Evolutionary conservation across 2,113 vertebrate genomes (phyloP).

Genomic region (Bubo blakistoni): DNA sequence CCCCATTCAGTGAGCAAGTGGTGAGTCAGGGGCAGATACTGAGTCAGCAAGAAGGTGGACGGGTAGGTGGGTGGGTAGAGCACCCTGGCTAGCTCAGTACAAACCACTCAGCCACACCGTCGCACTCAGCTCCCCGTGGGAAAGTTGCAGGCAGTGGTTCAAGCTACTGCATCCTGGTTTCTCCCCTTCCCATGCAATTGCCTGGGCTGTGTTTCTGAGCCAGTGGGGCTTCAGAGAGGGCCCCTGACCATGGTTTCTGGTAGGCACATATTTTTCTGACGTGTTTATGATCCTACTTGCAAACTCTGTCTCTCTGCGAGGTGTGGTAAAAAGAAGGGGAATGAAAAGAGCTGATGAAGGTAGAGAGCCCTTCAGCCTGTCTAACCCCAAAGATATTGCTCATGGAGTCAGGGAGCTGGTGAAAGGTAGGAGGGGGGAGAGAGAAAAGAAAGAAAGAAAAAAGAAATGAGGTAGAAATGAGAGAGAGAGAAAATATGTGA

Average conservation of each 20-base stretch:
- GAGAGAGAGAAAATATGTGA: slow-evolving; percentile 64
- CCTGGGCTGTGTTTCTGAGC: not conserved
- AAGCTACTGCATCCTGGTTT: not conserved
- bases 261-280: not conserved
- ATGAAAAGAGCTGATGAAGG: not conserved
- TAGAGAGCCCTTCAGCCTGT: slow-evolving; percentile 1
- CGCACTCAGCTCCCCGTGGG: not conserved
- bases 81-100: not conserved
- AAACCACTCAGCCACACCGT: not conserved
- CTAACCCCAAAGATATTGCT: not conserved
- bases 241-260: not conserved
- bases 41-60: slow-evolving; percentile 59
- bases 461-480: slow-evolving; percentile 52
- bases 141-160: not conserved
- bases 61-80: slow-evolving; percentile 5
- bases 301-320: not conserved
- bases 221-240: not conserved
- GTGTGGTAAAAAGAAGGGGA: slow-evolving; percentile 18
- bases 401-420: slow-evolving; percentile 24
- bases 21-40: slow-evolving; percentile 58
- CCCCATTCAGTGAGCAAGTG: slow-evolving; percentile 56
- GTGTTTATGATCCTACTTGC: not conserved
- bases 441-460: slow-evolving; percentile 46
- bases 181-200: not conserved
- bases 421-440: slow-evolving; percentile 16